These are phyloP conservation scores for Pitta sordida DNA, from an alignment of 2,113 vertebrate genomes.

Conservation along the genomic window DNA sequence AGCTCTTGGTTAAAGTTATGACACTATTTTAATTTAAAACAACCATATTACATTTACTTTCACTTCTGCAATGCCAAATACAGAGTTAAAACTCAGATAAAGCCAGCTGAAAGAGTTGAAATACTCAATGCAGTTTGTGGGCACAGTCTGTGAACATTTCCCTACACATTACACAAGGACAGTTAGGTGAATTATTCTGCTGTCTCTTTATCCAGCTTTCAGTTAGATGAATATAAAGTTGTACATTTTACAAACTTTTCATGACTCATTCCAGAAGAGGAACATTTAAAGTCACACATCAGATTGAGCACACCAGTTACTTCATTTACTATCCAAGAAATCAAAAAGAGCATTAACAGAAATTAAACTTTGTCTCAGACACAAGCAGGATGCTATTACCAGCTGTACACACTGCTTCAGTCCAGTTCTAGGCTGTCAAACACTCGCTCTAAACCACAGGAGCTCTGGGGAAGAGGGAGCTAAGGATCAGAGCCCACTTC, in stretches of 20 bases:
- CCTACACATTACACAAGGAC: not conserved
- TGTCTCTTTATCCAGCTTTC: not conserved
- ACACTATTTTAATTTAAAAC: not conserved
- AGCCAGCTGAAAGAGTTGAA: not conserved
- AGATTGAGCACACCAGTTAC: not conserved
- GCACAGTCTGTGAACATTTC: accelerated
- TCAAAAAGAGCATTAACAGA: not conserved
- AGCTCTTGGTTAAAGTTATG: not conserved
- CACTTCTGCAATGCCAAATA: not conserved
- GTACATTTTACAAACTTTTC: not conserved
- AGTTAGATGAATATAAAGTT: not conserved
- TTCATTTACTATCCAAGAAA: not conserved
- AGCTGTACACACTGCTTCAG: not conserved
- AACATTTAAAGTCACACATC: not conserved
- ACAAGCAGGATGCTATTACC: not conserved
- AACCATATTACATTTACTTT: not conserved
- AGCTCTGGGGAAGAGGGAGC: accelerated
- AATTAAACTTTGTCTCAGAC: not conserved
- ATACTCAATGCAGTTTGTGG: not conserved
- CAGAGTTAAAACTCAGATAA: not conserved
- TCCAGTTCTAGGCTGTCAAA: not conserved
- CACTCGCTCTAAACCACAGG: not conserved
- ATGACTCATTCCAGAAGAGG: not conserved
- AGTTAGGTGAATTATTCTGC: not conserved
- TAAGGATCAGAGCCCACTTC: not conserved